A percentile compares a stretch with the other conserved stretches of the same genome.
Evolutionary conservation across 2,113 vertebrate species (phyloP).

Genomic region (Alligator mississippiensis): DNA sequence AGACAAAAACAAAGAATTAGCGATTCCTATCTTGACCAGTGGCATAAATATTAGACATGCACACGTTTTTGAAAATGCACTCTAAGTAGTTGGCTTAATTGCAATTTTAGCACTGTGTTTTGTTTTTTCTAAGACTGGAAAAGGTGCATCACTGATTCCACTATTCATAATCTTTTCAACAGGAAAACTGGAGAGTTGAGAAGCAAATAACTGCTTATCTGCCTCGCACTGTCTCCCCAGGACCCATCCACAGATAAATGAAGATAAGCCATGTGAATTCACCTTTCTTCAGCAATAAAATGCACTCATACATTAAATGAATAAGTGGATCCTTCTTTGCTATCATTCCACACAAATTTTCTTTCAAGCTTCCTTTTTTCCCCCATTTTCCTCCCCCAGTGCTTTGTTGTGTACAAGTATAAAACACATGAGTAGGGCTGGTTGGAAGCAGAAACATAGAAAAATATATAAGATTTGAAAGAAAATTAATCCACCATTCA

Average conservation of each 20-base stretch:
- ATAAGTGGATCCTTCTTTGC: neutral
- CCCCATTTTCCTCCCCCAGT: neutral
- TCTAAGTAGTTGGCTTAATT: fast-evolving
- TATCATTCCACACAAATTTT: neutral
- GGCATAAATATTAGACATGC: neutral
- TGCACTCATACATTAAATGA: neutral
- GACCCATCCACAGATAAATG: neutral
- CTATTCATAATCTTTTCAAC: neutral
- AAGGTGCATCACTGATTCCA: neutral
- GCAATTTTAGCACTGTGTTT: neutral
- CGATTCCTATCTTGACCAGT: neutral
- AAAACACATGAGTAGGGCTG: fast-evolving
- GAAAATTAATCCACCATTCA: neutral
- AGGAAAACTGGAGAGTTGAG: neutral
- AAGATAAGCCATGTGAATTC: fast-evolving
- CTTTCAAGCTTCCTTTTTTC: neutral
- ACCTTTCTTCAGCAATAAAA: fast-evolving
- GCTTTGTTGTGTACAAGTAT: neutral
- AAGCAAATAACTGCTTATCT: neutral
- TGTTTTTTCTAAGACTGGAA: neutral
- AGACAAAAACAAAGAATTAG: neutral
- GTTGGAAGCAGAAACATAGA: neutral
- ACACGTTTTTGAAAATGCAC: constrained; percentile 3
- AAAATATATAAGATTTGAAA: fast-evolving
- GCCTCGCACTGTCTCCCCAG: neutral